Conservation (phyloP, 2,797 vertebrate genomes). For the Pipistrellus pygmaeus region DNA sequence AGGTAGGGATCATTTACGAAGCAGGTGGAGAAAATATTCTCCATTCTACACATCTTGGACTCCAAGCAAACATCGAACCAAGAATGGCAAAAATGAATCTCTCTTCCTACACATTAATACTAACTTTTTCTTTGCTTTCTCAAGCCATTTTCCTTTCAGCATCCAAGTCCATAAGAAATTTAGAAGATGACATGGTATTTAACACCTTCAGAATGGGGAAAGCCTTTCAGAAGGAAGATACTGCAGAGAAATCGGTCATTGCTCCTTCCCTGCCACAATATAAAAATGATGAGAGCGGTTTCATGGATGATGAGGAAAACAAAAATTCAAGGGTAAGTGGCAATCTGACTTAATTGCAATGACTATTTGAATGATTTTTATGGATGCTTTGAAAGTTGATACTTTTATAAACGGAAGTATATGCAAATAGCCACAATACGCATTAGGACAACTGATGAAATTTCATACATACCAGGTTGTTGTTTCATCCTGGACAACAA, state of each 20-base stretch:
- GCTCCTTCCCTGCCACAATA: slow-evolving; percentile 85
- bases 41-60: slow-evolving; percentile 60
- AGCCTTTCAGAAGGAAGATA: slow-evolving; percentile 85
- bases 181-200: slow-evolving; percentile 87
- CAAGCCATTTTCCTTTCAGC: slow-evolving; percentile 87
- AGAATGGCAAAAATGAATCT: slow-evolving; percentile 86
- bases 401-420: slow-evolving; percentile 53
- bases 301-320: slow-evolving; percentile 86
- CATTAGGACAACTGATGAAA: not conserved
- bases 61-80: slow-evolving; percentile 70
- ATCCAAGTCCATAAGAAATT: slow-evolving; percentile 87
- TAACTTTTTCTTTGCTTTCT: slow-evolving; percentile 91
- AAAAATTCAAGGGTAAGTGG: slow-evolving; percentile 86
- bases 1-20: slow-evolving; percentile 8
- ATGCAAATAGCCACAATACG: not conserved
- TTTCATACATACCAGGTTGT: not conserved
- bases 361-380: slow-evolving; percentile 31
- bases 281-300: slow-evolving; percentile 85
- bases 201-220: slow-evolving; percentile 85
- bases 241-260: slow-evolving; percentile 75
- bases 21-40: slow-evolving; percentile 58
- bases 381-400: not conserved
- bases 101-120: slow-evolving; percentile 87
- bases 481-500: not conserved
- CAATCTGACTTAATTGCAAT: slow-evolving; percentile 66